Conservation (phyloP, 2,113 vertebrate genomes). For the Poeciliopsis retropinna region DNA sequence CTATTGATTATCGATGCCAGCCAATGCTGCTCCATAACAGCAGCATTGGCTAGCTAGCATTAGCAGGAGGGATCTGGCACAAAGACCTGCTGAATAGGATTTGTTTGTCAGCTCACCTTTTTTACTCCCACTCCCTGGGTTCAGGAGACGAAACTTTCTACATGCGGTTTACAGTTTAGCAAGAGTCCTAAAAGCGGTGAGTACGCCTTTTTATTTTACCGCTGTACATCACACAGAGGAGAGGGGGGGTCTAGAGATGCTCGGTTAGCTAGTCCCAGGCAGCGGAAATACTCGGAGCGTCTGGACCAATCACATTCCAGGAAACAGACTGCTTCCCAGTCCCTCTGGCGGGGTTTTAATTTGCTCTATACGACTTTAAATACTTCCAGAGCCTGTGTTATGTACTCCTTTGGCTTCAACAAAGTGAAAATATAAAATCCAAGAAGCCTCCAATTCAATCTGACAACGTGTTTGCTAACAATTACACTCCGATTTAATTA, state of each 20-base stretch:
- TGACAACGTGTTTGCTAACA: no score
- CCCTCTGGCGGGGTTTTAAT: slow-evolving; percentile 7
- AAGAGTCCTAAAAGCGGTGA: background rate
- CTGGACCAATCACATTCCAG: slow-evolving; percentile 46
- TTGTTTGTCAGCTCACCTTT: slow-evolving; percentile 22
- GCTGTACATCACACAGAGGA: slow-evolving; percentile 1
- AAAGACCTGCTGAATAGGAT: slow-evolving; percentile 33
- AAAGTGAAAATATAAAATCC: no score
- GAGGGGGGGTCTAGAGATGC: background rate
- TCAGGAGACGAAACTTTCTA: background rate
- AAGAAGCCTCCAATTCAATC: no score
- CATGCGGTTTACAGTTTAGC: background rate
- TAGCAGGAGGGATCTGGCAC: slow-evolving; percentile 43
- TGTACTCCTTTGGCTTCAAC: no score
- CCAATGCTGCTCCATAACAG: background rate
- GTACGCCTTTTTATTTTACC: background rate
- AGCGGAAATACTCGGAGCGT: slow-evolving; percentile 21
- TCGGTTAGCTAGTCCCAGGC: background rate
- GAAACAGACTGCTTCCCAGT: slow-evolving; percentile 24
- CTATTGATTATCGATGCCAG: slow-evolving; percentile 5
- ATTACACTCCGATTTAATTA: no score
- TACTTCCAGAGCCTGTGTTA: background rate
- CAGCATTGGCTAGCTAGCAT: slow-evolving; percentile 24
- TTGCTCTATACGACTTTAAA: background rate
- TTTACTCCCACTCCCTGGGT: slow-evolving; percentile 1